Percentiles rank a stretch among this genome's conserved stretches.
phyloP scores from a whole-genome alignment of 2,888 invertebrate species.

The Athalia circularis region DNA sequence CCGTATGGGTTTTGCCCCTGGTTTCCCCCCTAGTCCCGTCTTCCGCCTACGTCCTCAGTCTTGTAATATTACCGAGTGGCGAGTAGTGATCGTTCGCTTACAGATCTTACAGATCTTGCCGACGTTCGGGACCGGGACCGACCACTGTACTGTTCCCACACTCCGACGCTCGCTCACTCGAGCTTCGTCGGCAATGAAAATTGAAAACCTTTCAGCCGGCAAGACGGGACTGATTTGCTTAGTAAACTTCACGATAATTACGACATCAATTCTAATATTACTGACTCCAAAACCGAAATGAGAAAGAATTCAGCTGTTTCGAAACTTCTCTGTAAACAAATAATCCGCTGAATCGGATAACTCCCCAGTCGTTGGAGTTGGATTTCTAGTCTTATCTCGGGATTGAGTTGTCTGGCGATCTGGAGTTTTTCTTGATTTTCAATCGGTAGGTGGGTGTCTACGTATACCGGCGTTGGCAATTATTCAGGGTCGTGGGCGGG shows the following conservation, averaged over 20 bases:
- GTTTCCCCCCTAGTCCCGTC: conserved; percentile 31
- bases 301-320: too few species aligned
- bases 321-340: too few species aligned
- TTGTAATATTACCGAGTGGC: conserved; percentile 38
- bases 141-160: conserved; percentile 23
- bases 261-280: neutral
- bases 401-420: neutral
- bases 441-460: conserved; percentile 58
- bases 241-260: neutral
- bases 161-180: neutral
- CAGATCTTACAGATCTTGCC: conserved; percentile 45
- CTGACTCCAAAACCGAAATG: neutral
- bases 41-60: conserved; percentile 17
- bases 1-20: conserved; percentile 19
- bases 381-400: too few species aligned
- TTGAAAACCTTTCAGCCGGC: conserved; percentile 23
- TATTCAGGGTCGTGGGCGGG: conserved; percentile 66
- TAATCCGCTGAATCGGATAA: too few species aligned
- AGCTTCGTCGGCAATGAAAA: neutral
- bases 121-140: conserved; percentile 16
- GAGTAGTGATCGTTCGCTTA: conserved; percentile 41
- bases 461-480: conserved; percentile 62
- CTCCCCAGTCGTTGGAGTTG: too few species aligned
- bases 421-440: conserved; percentile 62
- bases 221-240: neutral